Evolutionary conservation across 1,140 invertebrate species (phyloP).

Genomic region (Sweltsa coloradensis): DNA sequence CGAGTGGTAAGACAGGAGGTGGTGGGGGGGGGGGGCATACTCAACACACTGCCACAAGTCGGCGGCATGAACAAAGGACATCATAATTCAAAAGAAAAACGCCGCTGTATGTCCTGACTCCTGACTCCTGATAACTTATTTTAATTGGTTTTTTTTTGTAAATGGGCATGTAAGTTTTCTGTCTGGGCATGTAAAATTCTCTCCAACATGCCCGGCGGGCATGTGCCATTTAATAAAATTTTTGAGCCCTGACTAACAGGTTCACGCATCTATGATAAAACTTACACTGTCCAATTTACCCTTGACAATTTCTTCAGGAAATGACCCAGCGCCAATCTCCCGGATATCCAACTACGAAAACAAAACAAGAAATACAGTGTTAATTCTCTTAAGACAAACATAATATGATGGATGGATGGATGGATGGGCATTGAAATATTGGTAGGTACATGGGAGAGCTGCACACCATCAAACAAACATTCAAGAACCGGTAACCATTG

Average conservation of each 20-base stretch:
- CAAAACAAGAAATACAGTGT: too few species aligned
- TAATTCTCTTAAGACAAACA: too few species aligned
- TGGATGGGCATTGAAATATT: too few species aligned
- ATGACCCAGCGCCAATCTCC: slow-evolving; percentile 52
- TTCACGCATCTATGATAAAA: slow-evolving; percentile 22
- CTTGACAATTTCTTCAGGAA: slow-evolving; percentile 41
- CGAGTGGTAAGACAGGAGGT: too few species aligned
- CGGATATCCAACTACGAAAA: slow-evolving; percentile 60
- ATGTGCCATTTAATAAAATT: slow-evolving; percentile 21
- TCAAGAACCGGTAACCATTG: neutral
- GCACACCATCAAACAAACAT: neutral
- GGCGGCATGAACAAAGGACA: too few species aligned
- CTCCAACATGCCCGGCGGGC: slow-evolving; percentile 13
- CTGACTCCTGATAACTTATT: slow-evolving; percentile 24
- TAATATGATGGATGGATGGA: too few species aligned
- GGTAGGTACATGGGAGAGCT: too few species aligned
- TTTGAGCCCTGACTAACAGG: slow-evolving; percentile 23
- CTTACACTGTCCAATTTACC: slow-evolving; percentile 35
- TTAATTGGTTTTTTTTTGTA: neutral
- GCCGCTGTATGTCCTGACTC: neutral
- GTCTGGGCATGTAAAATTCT: neutral
- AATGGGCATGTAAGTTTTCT: neutral
- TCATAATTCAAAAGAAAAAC: too few species aligned
- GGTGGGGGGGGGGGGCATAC: too few species aligned
- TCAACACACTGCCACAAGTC: too few species aligned